A percentile compares a stretch with the other conserved stretches of the same genome.
Evolutionary conservation across 1,140 invertebrate genomes (phyloP).

Genomic region (Macrobrachium nipponense): DNA sequence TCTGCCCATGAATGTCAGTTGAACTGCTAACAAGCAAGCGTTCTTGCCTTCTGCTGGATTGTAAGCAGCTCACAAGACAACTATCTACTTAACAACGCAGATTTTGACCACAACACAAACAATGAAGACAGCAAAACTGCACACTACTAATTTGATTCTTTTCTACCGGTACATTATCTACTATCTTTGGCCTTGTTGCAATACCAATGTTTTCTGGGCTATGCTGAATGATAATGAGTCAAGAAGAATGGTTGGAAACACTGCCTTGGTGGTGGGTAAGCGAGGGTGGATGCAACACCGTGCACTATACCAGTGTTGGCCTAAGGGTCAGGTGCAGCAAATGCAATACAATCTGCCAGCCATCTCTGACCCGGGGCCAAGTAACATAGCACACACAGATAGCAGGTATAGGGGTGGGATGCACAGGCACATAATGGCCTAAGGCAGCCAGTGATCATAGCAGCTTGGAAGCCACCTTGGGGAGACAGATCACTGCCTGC

Average conservation of each 20-base stretch:
- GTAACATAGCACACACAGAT: constrained; percentile 56
- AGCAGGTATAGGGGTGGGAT: constrained; percentile 43
- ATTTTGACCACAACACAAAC: constrained; percentile 62
- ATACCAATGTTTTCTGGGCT: constrained; percentile 59
- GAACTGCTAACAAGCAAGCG: constrained; percentile 54
- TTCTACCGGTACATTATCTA: constrained; percentile 62
- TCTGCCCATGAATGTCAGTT: constrained; percentile 45
- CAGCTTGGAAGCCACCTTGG: constrained; percentile 47
- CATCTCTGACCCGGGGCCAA: constrained; percentile 45
- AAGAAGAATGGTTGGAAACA: constrained; percentile 61
- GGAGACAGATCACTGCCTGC: constrained; percentile 45
- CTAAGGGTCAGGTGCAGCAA: constrained; percentile 25
- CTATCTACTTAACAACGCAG: constrained; percentile 62
- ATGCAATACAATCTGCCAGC: not conserved
- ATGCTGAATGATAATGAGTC: constrained; percentile 60
- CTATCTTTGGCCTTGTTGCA: constrained; percentile 60
- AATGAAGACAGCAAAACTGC: constrained; percentile 61
- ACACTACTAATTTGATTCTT: constrained; percentile 62
- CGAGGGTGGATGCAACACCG: constrained; percentile 28
- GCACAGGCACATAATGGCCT: constrained; percentile 34
- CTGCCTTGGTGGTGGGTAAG: constrained; percentile 58
- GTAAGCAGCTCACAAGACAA: constrained; percentile 59
- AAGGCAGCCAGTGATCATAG: constrained; percentile 44
- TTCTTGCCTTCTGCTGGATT: constrained; percentile 41
- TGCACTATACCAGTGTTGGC: constrained; percentile 36